phyloP scores from a whole-genome alignment of 1,140 invertebrate species.

The Tyrophagus putrescentiae region DNA sequence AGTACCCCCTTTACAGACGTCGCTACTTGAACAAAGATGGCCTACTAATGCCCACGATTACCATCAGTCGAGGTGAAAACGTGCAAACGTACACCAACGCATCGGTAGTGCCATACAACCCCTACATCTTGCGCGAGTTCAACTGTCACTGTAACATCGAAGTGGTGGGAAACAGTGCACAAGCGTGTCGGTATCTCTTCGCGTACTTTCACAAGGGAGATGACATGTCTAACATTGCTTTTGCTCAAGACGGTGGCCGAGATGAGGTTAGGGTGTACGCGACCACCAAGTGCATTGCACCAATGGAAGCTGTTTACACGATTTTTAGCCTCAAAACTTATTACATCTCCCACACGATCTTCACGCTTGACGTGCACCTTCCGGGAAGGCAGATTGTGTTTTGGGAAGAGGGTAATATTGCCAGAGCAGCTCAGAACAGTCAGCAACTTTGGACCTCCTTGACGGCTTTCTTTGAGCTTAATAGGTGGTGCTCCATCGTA shows the following conservation, averaged over 20 bases:
- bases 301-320: constrained; percentile 27
- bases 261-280: constrained; percentile 27
- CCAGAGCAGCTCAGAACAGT: constrained; percentile 15
- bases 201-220: constrained; percentile 33
- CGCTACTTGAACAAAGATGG: too few relatives aligned
- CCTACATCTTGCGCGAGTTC: constrained; percentile 27
- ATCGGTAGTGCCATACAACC: constrained; percentile 32
- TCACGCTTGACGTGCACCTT: constrained; percentile 37
- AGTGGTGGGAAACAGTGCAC: constrained; percentile 29
- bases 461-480: too few relatives aligned
- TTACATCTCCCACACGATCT: constrained; percentile 33
- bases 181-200: constrained; percentile 30
- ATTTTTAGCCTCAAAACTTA: constrained; percentile 30
- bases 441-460: too few relatives aligned
- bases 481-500: too few relatives aligned
- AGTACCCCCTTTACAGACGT: too few relatives aligned
- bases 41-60: too few relatives aligned
- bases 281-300: constrained; percentile 25
- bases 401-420: constrained; percentile 23
- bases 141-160: constrained; percentile 32
- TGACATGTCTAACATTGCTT: constrained; percentile 25
- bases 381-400: constrained; percentile 34
- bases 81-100: constrained; percentile 26
- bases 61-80: constrained; percentile 1
- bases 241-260: not conserved